Evolutionary conservation across 2,888 invertebrate species (phyloP), one percentile per base, ranked within the genome.

Genomic region (Trissolcus japonicus): DNA sequence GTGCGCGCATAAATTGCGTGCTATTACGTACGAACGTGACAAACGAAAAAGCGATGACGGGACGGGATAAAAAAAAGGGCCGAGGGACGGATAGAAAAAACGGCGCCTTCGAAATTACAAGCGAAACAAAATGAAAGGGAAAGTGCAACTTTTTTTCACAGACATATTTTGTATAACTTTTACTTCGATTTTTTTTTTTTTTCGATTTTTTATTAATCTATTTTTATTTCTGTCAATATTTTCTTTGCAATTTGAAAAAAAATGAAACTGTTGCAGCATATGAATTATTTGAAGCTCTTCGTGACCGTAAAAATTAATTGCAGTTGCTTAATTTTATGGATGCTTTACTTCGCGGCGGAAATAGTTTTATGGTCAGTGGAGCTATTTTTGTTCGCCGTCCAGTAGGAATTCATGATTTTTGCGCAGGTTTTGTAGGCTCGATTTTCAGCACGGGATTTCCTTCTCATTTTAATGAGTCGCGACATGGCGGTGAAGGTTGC

Each of bases 61-160:
- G 21, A 48, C 25, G 48, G 54, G 19, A 46, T 66, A 73, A 73
- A 68, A 51, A 60, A 19, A 14, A 16, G 51, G 50, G 59, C 43
- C 56, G 59, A 51, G 19, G 54, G 50, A 74, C 67, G 61, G 61
- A 67, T 54, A 43, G 60, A 73, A 65, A 73, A 73, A 65, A 56
- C 73, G 35, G 11, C 53, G 55, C 14, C 25, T 61, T 62, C 61
- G 61, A 62, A 61, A 56, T 66, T 43, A 55, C 35, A 56, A 16
- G 43, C 40, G 55, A 35, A 21, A 21, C 7, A 16, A 16, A 51
- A 19, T 17, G 51, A 19, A 51, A 51, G 50, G 65, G 66, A 21
- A 66, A 73, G 54, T 35, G 25, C 6, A 35, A 35, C 11, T 35
- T 7, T 35, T 11, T 35, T 35, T 35, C 35, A 35, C 35, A 48